Evolutionary conservation across 2,888 invertebrate genomes (phyloP).

Genomic region (Troides aeacus): DNA sequence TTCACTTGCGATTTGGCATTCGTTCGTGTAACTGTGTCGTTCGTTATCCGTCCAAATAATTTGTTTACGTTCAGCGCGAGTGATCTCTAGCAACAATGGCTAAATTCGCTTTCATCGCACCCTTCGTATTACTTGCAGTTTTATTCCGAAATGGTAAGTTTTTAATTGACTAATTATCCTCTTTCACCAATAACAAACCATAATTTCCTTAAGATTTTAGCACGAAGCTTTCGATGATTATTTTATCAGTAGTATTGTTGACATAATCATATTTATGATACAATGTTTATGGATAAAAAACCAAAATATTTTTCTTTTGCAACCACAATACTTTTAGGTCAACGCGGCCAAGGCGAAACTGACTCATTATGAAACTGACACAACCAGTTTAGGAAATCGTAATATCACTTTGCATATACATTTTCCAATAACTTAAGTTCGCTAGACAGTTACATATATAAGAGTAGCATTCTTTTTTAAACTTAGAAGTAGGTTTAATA

Average conservation of each 20-base stretch:
- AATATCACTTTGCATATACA: constrained; percentile 29
- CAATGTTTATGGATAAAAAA: not conserved
- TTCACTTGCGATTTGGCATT: constrained; percentile 28
- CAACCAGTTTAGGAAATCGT: constrained; percentile 43
- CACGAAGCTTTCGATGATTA: not conserved
- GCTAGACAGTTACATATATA: constrained; percentile 1
- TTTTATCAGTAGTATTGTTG: not conserved
- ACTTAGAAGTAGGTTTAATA: not conserved
- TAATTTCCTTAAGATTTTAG: not conserved
- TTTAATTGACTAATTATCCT: not conserved
- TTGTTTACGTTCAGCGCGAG: constrained; percentile 43
- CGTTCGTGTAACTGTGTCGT: constrained; percentile 19
- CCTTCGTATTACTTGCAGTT: constrained; percentile 63
- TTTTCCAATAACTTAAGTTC: constrained; percentile 3
- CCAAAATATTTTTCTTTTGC: not conserved
- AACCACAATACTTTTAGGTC: constrained; percentile 26
- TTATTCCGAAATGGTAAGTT: constrained; percentile 67
- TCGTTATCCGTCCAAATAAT: constrained; percentile 33
- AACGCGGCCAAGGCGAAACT: constrained; percentile 33
- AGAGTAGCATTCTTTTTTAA: not conserved
- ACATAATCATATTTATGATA: not conserved
- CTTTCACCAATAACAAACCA: not conserved
- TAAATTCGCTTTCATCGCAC: constrained; percentile 59
- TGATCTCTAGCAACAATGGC: constrained; percentile 57
- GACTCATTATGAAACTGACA: constrained; percentile 40